Evolutionary conservation across 53 echinoderm and acorn worm genomes (phyloP).

Genomic region (Antedon mediterranea): DNA sequence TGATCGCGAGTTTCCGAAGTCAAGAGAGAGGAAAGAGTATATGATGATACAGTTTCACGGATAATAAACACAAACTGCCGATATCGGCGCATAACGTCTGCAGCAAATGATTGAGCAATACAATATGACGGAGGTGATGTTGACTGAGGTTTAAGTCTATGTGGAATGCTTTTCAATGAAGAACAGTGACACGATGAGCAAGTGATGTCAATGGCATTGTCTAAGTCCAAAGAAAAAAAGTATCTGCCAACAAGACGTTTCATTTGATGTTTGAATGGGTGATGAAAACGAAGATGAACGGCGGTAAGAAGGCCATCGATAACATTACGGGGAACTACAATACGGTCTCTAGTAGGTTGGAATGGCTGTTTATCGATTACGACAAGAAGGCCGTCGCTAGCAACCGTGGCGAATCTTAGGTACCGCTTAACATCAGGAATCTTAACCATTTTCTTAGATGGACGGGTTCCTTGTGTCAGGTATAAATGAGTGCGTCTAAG

Average conservation of each 20-base stretch:
- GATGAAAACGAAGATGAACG: background rate
- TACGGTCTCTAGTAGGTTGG: conserved; percentile 1
- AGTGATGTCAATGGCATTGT: background rate
- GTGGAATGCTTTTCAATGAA: background rate
- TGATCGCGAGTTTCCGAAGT: background rate
- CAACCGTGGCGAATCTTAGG: background rate
- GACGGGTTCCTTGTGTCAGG: conserved; percentile 8
- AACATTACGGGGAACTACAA: background rate
- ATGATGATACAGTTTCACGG: background rate
- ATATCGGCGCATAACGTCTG: conserved; percentile 3
- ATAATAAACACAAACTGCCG: conserved; percentile 3
- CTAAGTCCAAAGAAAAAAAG: background rate
- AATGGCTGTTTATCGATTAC: conserved; percentile 3
- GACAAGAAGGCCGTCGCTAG: background rate
- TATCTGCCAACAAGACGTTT: conserved; percentile 2
- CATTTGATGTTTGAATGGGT: conserved; percentile 2
- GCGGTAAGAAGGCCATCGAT: conserved; percentile 3
- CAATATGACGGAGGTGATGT: background rate
- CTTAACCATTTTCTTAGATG: background rate
- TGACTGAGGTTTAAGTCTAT: background rate
- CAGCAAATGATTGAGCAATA: background rate
- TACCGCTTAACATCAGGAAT: background rate
- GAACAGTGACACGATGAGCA: conserved; percentile 2
- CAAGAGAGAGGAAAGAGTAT: background rate
- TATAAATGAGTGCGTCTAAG: conserved; percentile 2